Conservation (phyloP, 2,888 invertebrate species). For the Chrysomela aeneicollis region DNA sequence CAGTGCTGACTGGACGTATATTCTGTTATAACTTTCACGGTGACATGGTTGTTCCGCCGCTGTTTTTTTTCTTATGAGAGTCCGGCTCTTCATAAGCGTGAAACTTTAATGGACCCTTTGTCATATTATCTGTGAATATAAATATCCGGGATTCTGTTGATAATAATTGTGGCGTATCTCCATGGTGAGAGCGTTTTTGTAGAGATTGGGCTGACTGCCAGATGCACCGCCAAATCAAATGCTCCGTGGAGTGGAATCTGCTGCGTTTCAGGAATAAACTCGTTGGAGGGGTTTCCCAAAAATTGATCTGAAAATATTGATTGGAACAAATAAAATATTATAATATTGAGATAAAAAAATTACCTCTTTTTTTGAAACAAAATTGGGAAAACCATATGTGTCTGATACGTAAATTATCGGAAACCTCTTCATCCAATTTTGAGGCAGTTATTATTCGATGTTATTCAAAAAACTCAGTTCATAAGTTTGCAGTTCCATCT, state of each 20-base stretch:
- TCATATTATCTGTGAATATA: constrained; percentile 42
- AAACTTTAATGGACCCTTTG: constrained; percentile 37
- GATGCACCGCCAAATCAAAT: constrained; percentile 28
- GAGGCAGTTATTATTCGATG: too few species aligned
- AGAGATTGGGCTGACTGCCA: constrained; percentile 26
- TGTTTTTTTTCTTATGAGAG: constrained; percentile 13
- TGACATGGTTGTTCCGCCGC: constrained; percentile 9
- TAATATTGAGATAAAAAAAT: too few species aligned
- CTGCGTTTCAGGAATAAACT: not conserved
- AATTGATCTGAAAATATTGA: not conserved
- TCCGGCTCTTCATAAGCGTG: constrained; percentile 19
- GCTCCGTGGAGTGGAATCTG: constrained; percentile 24
- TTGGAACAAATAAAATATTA: too few species aligned
- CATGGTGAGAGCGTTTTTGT: constrained; percentile 29
- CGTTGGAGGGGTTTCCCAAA: not conserved
- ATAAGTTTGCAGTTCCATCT: too few species aligned
- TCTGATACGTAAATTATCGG: too few species aligned
- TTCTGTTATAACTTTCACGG: too few species aligned
- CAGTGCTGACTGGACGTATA: not conserved
- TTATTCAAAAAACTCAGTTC: too few species aligned
- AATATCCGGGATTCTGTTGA: constrained; percentile 38
- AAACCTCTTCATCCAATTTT: too few species aligned
- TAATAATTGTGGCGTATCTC: constrained; percentile 38
- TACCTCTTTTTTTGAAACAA: too few species aligned
- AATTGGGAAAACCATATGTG: too few species aligned